A percentile compares a stretch with the other conserved stretches of the same genome.
Conservation (phyloP, 2,888 invertebrate species). For the Carterocephalus palaemon region DNA sequence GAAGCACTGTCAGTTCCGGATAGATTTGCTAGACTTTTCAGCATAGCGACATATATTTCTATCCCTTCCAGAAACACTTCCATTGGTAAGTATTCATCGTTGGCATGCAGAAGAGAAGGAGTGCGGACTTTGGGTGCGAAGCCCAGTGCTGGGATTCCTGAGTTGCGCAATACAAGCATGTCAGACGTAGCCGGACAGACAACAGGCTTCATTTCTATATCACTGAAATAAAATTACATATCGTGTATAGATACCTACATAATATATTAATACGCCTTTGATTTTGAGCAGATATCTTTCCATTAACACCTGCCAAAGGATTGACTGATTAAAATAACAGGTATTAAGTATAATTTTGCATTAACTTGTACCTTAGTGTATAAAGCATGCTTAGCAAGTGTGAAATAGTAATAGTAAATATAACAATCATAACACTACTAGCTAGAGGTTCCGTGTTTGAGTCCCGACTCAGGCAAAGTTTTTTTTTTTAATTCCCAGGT, state of each 20-base stretch:
- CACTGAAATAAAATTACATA: constrained; percentile 46
- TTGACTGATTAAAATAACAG: too few species aligned
- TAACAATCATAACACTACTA: too few species aligned
- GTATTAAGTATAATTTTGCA: too few species aligned
- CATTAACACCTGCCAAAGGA: too few species aligned
- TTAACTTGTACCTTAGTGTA: too few species aligned
- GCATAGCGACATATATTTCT: constrained; percentile 41
- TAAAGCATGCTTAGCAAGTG: too few species aligned
- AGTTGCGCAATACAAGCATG: constrained; percentile 46
- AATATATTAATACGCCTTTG: too few species aligned
- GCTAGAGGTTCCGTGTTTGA: too few species aligned
- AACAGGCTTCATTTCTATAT: constrained; percentile 41
- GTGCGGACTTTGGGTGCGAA: constrained; percentile 49
- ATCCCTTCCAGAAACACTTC: constrained; percentile 51
- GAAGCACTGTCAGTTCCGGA: neutral
- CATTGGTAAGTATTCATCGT: constrained; percentile 51
- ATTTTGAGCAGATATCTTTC: too few species aligned
- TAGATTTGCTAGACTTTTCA: constrained; percentile 37
- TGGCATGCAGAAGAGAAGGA: constrained; percentile 37
- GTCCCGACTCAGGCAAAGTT: too few species aligned
- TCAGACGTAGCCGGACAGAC: constrained; percentile 55
- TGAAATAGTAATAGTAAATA: too few species aligned
- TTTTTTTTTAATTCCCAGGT: too few species aligned
- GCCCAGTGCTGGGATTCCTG: constrained; percentile 55
- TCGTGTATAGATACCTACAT: constrained; percentile 1